Conservation (phyloP, 1,140 invertebrate species). For the Lasaia peninsularis region DNA sequence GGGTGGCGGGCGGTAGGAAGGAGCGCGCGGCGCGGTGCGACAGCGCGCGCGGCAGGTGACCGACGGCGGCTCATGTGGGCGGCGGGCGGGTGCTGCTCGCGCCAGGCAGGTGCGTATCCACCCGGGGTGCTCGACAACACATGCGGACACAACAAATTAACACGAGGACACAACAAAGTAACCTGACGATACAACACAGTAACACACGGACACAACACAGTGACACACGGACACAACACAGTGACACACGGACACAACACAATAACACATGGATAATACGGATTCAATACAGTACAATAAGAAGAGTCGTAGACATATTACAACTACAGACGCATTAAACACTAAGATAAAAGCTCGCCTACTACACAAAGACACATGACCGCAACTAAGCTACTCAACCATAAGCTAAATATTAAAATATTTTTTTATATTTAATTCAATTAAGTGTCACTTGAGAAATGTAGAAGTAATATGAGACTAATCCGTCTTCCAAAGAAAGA, state of each 20-base stretch:
- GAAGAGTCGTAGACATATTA: too few relatives aligned
- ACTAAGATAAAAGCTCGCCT: too few relatives aligned
- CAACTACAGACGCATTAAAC: too few relatives aligned
- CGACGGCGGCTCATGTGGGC: slow-evolving; percentile 71
- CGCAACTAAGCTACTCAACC: too few relatives aligned
- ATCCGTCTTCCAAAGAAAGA: too few relatives aligned
- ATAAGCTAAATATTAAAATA: too few relatives aligned
- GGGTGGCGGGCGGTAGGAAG: slow-evolving; percentile 60
- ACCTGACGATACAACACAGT: background rate
- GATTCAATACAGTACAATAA: too few relatives aligned
- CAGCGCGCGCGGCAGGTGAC: slow-evolving; percentile 66
- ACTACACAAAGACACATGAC: too few relatives aligned
- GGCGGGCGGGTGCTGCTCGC: slow-evolving; percentile 70
- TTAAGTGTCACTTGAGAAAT: too few relatives aligned
- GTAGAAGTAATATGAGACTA: too few relatives aligned
- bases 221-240: background rate
- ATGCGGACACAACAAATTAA: background rate
- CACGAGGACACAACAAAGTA: background rate
- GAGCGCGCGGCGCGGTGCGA: slow-evolving; percentile 54
- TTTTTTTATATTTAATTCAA: too few relatives aligned
- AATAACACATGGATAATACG: background rate
- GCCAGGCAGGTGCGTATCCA: slow-evolving; percentile 55
- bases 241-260: background rate
- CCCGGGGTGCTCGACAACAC: too few relatives aligned
- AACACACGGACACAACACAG: background rate